Conservation (phyloP, 2,113 vertebrate species). For the Triplophysa tibetana region DNA sequence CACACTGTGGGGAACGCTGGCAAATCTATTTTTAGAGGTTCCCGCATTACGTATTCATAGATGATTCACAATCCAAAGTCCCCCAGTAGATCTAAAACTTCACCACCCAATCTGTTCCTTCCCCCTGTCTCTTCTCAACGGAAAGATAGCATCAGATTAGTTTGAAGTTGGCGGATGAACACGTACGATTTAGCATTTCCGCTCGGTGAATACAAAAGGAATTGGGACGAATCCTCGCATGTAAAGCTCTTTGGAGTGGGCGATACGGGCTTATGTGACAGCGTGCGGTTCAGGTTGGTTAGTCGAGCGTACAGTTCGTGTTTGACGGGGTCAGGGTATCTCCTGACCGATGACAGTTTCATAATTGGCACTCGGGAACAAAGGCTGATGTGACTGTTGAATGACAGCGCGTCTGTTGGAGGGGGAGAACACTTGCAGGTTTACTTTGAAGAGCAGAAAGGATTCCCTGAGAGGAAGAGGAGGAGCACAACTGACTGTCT, state of each 20-base stretch:
- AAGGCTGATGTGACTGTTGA: neutral
- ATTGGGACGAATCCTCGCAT: neutral
- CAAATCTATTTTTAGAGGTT: slow-evolving; percentile 56
- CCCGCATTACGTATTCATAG: slow-evolving; percentile 55
- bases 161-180: neutral
- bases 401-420: neutral
- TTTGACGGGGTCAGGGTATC: slow-evolving; percentile 24
- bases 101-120: slow-evolving; percentile 29
- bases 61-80: slow-evolving; percentile 56
- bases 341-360: slow-evolving; percentile 18
- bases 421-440: slow-evolving; percentile 11
- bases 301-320: neutral
- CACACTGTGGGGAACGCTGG: slow-evolving; percentile 43
- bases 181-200: neutral
- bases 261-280: neutral
- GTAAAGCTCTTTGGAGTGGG: neutral
- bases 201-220: neutral
- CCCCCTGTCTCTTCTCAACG: neutral
- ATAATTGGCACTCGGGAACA: slow-evolving; percentile 37
- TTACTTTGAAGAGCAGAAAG: slow-evolving; percentile 31
- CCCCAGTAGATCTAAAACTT: slow-evolving; percentile 38
- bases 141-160: neutral
- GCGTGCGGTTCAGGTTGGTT: neutral
- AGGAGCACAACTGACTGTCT: neutral
- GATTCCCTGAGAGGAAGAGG: neutral